Conservation (phyloP, 2,888 invertebrate genomes). For the Stenodema calcarata region DNA sequence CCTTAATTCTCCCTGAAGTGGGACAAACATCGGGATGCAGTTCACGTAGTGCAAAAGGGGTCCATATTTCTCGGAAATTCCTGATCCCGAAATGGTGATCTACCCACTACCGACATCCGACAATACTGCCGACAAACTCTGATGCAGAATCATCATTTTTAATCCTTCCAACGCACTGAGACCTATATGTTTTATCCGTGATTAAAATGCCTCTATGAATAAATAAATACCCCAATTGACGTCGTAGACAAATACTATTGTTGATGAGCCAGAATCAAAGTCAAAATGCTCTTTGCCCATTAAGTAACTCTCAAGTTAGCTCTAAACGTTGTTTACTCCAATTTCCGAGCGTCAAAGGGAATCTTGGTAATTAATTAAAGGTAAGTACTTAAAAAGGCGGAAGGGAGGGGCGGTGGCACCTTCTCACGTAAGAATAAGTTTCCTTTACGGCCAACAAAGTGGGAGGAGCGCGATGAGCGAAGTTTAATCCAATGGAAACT, state of each 20-base stretch:
- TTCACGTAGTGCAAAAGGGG: too few relatives aligned
- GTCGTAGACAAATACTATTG: not conserved
- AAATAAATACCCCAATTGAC: not conserved
- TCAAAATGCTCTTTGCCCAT: not conserved
- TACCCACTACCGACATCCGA: too few relatives aligned
- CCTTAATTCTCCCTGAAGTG: too few relatives aligned
- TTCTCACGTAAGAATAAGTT: conserved; percentile 19
- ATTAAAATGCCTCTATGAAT: too few relatives aligned
- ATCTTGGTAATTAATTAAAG: conserved; percentile 17
- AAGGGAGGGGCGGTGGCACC: not conserved
- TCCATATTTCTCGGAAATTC: too few relatives aligned
- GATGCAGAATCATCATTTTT: too few relatives aligned
- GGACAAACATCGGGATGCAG: too few relatives aligned
- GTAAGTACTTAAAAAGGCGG: not conserved
- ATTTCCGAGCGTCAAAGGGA: not conserved
- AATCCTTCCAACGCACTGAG: too few relatives aligned
- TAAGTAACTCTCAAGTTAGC: not conserved
- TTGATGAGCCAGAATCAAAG: not conserved
- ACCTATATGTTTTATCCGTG: too few relatives aligned
- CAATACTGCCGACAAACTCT: too few relatives aligned
- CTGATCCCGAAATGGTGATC: too few relatives aligned
- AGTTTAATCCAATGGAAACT: conserved; percentile 34
- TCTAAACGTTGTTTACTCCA: not conserved
- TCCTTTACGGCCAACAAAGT: conserved; percentile 24
- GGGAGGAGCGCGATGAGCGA: conserved; percentile 2